Percentiles rank a stretch among this genome's conserved stretches.
phyloP scores from a whole-genome alignment of 2,888 invertebrate species.

The Capitulum mitella region DNA sequence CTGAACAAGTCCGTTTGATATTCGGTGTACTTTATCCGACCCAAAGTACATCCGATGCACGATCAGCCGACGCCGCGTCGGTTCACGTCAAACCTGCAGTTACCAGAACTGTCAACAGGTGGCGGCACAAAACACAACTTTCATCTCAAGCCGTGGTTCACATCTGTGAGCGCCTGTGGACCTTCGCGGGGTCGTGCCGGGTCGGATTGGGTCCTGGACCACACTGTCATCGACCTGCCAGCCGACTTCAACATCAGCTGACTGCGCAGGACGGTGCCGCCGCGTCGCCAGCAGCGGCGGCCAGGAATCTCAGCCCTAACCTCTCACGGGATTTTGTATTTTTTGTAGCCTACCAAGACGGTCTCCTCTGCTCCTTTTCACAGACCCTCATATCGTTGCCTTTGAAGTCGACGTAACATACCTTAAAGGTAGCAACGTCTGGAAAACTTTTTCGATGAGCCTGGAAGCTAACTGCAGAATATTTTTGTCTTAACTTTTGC shows the following conservation, averaged over 20 bases:
- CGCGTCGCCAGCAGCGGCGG: background rate
- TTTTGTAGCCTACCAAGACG: background rate
- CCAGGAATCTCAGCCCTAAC: background rate
- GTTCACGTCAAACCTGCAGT: background rate
- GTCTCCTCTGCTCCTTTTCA: background rate
- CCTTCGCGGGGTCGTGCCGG: background rate
- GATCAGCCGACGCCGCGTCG: background rate
- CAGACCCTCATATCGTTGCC: background rate
- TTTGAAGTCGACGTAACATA: background rate
- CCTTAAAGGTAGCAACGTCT: no score
- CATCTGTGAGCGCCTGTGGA: background rate
- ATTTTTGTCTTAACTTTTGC: no score
- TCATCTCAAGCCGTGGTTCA: background rate
- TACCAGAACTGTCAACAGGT: background rate
- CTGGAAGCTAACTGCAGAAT: no score
- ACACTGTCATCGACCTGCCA: background rate
- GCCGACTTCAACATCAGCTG: background rate
- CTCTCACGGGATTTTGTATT: background rate
- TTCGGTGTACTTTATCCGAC: slow-evolving; percentile 23
- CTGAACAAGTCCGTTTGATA: slow-evolving; percentile 10
- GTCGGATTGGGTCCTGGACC: slow-evolving; percentile 16
- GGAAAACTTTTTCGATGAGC: no score
- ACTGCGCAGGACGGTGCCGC: background rate
- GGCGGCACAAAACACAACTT: background rate
- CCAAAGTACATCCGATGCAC: slow-evolving; percentile 17